Percentiles rank a stretch among this genome's conserved stretches.
Conservation (phyloP, 1,140 invertebrate genomes). For the Helicoverpa zea region DNA sequence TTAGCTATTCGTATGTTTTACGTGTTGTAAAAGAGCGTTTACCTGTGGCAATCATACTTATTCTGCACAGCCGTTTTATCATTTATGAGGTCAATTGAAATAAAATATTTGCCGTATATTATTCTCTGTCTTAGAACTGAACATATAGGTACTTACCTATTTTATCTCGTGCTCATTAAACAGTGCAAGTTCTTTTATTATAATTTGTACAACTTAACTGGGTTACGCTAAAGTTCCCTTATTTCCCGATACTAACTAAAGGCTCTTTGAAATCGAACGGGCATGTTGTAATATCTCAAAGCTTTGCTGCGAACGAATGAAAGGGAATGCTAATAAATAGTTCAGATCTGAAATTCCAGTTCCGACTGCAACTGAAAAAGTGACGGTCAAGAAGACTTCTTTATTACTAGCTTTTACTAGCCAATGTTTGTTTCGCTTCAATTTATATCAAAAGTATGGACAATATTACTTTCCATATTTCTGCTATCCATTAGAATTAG, state of each 20-base stretch:
- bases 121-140: too few relatives aligned
- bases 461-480: too few relatives aligned
- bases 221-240: slow-evolving; percentile 34
- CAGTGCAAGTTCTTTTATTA: slow-evolving; percentile 1
- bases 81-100: too few relatives aligned
- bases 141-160: too few relatives aligned
- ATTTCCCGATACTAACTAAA: slow-evolving; percentile 31
- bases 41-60: too few relatives aligned
- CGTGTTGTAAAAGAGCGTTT: too few relatives aligned
- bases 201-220: slow-evolving; percentile 28
- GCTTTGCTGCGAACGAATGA: slow-evolving; percentile 25
- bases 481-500: too few relatives aligned
- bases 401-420: neutral
- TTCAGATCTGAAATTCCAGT: neutral
- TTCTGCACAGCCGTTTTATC: too few relatives aligned
- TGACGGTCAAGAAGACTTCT: slow-evolving; percentile 12
- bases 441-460: too few relatives aligned
- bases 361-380: slow-evolving; percentile 1
- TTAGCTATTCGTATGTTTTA: too few relatives aligned
- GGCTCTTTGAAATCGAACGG: slow-evolving; percentile 40
- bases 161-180: slow-evolving; percentile 18
- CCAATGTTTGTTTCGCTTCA: too few relatives aligned
- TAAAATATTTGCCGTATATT: too few relatives aligned
- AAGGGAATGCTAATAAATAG: slow-evolving; percentile 36
- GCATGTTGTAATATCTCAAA: slow-evolving; percentile 37